phyloP scores from a whole-genome alignment of 2,888 invertebrate species.

The Cataglyphis altisquamis region DNA sequence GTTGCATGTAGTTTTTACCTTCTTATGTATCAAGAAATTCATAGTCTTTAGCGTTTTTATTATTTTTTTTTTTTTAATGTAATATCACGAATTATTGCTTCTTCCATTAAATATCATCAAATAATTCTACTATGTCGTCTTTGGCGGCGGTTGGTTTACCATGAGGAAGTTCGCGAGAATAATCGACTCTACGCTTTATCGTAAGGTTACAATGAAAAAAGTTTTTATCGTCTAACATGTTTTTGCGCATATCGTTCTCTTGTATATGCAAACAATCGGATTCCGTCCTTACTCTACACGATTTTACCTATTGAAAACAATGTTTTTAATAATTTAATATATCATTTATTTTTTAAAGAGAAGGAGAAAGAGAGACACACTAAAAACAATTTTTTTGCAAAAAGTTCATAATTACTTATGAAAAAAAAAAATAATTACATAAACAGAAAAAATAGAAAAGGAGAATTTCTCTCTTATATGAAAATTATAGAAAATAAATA shows the following conservation, averaged over 20 bases:
- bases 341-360: conserved; percentile 7
- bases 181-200: conserved; percentile 25
- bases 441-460: background rate
- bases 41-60: background rate
- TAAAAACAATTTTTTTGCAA: conserved; percentile 19
- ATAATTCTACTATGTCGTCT: background rate
- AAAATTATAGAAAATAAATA: background rate
- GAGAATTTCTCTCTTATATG: background rate
- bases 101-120: background rate
- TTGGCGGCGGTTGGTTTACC: background rate
- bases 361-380: background rate
- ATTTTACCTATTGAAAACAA: conserved; percentile 30
- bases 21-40: background rate
- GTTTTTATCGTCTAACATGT: conserved; percentile 12
- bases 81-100: background rate
- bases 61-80: background rate
- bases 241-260: background rate
- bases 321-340: background rate
- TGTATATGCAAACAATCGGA: background rate
- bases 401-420: background rate
- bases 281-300: background rate
- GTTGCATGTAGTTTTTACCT: background rate
- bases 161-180: background rate
- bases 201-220: conserved; percentile 20
- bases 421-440: background rate